These are phyloP conservation scores for Halocynthia aurantium DNA, from an alignment of 23 tunicate genomes.

Conservation along the genomic window DNA sequence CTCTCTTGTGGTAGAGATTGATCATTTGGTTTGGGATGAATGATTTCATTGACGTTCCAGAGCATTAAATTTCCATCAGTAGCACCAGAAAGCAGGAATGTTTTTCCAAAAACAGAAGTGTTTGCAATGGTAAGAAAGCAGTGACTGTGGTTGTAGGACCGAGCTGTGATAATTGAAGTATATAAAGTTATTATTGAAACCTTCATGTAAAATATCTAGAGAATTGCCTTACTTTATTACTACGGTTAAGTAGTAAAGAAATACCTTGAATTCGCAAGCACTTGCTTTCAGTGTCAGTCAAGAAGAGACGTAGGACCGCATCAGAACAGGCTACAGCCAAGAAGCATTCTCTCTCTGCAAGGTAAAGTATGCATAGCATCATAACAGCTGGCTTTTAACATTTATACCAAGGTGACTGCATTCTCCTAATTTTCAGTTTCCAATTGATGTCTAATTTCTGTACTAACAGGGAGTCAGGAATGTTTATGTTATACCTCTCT, in stretches of 20 bases:
- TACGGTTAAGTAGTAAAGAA: background rate
- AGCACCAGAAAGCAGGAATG: slow-evolving; percentile 11
- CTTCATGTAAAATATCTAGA: background rate
- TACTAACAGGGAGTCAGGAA: no score
- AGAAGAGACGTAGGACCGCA: slow-evolving; percentile 37
- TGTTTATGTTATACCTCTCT: no score
- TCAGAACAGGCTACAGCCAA: slow-evolving; percentile 79
- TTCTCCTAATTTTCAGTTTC: background rate
- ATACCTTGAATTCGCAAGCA: background rate
- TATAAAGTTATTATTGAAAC: background rate
- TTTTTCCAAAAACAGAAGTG: background rate
- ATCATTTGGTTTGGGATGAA: no score
- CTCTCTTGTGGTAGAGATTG: no score
- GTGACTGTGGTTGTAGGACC: slow-evolving; percentile 7
- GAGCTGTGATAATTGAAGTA: slow-evolving; percentile 2
- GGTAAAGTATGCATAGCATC: background rate
- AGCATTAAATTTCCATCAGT: slow-evolving; percentile 19
- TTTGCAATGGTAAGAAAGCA: slow-evolving; percentile 54
- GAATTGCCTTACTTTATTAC: no score
- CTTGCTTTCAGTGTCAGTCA: background rate
- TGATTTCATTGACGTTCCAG: no score
- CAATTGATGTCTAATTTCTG: no score
- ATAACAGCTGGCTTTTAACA: no score
- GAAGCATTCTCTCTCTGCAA: background rate
- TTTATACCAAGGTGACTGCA: background rate